Conservation (phyloP, 2,888 invertebrate species). For the Drosophila paucipuncta region DNA sequence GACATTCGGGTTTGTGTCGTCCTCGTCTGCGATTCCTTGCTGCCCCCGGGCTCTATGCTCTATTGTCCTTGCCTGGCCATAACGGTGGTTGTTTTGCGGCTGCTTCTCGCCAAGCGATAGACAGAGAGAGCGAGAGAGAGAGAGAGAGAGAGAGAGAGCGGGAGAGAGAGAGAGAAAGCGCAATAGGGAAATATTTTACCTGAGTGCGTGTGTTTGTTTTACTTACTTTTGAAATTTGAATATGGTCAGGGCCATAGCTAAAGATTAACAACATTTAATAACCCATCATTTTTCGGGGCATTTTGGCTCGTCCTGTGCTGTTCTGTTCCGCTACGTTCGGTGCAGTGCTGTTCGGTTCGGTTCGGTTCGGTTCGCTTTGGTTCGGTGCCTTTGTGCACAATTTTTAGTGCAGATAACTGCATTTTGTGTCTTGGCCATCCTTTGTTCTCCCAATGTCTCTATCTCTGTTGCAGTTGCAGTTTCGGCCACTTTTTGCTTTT, state of each 20-base stretch:
- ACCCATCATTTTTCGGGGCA: constrained; percentile 69
- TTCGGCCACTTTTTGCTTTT: constrained; percentile 70
- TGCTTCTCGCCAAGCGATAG: not conserved
- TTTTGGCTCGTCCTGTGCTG: constrained; percentile 41
- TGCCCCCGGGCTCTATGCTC: constrained; percentile 19
- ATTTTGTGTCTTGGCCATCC: constrained; percentile 59
- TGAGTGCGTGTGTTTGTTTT: constrained; percentile 44
- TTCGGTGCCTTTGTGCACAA: constrained; percentile 51
- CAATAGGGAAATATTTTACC: constrained; percentile 37
- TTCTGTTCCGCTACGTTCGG: constrained; percentile 18
- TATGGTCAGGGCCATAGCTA: constrained; percentile 54
- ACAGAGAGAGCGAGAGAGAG: not conserved
- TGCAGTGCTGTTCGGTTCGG: constrained; percentile 21
- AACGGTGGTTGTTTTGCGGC: constrained; percentile 57
- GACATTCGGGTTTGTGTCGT: not conserved
- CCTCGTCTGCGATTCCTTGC: constrained; percentile 17
- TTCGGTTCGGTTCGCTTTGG: constrained; percentile 19
- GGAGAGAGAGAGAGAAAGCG: not conserved
- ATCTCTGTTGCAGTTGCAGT: constrained; percentile 16
- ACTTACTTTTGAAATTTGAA: constrained; percentile 72
- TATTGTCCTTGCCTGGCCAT: constrained; percentile 51
- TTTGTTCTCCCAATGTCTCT: constrained; percentile 46
- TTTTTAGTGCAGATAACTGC: constrained; percentile 73
- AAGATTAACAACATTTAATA: constrained; percentile 81
- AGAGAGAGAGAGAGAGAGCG: not conserved